Evolutionary conservation across 2,797 vertebrate species (phyloP), one percentile per base, ranked within the genome.

Genomic region (Denticeps clupeoides): DNA sequence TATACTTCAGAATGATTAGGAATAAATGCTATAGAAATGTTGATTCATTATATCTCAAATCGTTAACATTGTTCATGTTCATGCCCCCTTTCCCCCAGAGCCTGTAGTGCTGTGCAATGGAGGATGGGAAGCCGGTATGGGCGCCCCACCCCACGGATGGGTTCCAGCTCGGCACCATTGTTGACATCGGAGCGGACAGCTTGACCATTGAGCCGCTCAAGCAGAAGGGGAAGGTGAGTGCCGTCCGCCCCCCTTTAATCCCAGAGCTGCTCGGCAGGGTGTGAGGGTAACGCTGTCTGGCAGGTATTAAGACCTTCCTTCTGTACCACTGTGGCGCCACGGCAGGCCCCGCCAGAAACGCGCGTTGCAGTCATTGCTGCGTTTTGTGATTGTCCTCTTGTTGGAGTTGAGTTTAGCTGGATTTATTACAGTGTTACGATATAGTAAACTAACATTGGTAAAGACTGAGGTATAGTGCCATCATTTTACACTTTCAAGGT

Each of bases 101-200:
- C 65, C 70, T 63, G 59, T 61, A 60, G 55, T 43, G 56, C 47
- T 61, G 61, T 12, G 78, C 63, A 48, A 98, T 97, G 94, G 93
- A 98, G 68, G 93, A 98, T 1, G 92, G 91, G 71, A 97, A 93
- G 83, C 87, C 93, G 1, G 93, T 98, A 59, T 98, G 94, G 94
- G 94, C 92, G 7, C 94, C 94, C 3, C 94, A 98, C 77, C 82
- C 90, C 6, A 65, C 79, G 4, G 93, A 98, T 60, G 94, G 94
- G 11, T 98, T 98, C 82, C 92, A 97, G 78, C 83, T 98, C 85
- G 93, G 92, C 12, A 87, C 80, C 29, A 97, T 98, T n/a, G 88
- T 93, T 63, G 93, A 97, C 73, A 98, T 98, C 26, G 93, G 93
- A 1, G 71, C 87, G 0, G 87, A 96, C 80, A 89, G 84, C 56